A percentile compares a stretch with the other conserved stretches of the same genome.
Evolutionary conservation across 2,797 vertebrate species (phyloP).

Genomic region (Craterocephalus amniculus): DNA sequence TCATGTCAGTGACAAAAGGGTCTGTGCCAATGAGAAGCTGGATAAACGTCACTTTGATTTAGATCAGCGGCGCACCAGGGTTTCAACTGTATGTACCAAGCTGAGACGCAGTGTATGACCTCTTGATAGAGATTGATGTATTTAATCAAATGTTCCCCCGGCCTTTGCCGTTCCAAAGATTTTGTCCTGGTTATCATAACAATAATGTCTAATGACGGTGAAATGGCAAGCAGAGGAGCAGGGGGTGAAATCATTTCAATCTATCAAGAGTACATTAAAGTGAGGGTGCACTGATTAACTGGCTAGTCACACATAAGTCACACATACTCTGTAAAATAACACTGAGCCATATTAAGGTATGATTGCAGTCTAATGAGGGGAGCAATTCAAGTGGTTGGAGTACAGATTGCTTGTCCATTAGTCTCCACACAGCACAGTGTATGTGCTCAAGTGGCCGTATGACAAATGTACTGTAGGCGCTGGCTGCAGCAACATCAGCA

Average conservation of each 20-base stretch:
- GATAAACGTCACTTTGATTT: conserved; percentile 67
- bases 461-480: conserved; percentile 38
- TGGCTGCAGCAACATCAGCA: conserved; percentile 43
- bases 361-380: conserved; percentile 69
- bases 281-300: conserved; percentile 64
- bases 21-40: conserved; percentile 41
- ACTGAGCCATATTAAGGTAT: conserved; percentile 66
- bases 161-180: conserved; percentile 67
- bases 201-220: conserved; percentile 66
- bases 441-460: conserved; percentile 24
- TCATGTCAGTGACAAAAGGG: conserved; percentile 38
- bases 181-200: conserved; percentile 75
- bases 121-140: conserved; percentile 77
- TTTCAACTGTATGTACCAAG: conserved; percentile 54
- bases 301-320: conserved; percentile 63
- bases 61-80: conserved; percentile 42
- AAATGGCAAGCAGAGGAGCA: conserved; percentile 54
- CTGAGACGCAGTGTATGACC: conserved; percentile 26
- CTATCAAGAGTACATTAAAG: conserved; percentile 75
- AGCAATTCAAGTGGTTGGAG: conserved; percentile 34
- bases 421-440: conserved; percentile 6
- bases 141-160: conserved; percentile 78
- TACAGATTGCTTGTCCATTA: conserved; percentile 39
- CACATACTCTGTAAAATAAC: conserved; percentile 65
- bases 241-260: conserved; percentile 56